These are phyloP conservation scores for Chelonus insularis DNA, from an alignment of 1,140 invertebrate genomes.

Conservation along the genomic window DNA sequence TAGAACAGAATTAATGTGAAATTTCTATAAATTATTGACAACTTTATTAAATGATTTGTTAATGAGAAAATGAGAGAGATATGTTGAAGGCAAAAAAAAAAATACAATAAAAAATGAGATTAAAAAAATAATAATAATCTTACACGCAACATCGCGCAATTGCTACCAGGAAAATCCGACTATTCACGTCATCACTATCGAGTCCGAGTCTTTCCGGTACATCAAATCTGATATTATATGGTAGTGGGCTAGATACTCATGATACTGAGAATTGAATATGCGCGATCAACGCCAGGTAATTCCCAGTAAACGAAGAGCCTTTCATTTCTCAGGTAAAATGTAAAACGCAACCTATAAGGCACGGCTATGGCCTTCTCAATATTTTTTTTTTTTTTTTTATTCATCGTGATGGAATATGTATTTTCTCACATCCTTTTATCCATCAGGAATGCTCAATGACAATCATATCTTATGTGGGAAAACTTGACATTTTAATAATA, in stretches of 20 bases:
- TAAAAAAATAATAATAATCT: neutral
- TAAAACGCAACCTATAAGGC: neutral
- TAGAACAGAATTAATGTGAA: neutral
- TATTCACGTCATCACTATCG: neutral
- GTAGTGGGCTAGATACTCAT: neutral
- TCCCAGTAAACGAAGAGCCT: conserved; percentile 20
- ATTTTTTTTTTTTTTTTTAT: conserved; percentile 7
- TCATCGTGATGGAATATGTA: neutral
- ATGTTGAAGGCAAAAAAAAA: too few relatives aligned
- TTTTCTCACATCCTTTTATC: too few relatives aligned
- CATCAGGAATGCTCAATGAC: too few relatives aligned
- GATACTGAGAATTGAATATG: conserved; percentile 5
- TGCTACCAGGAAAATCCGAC: neutral
- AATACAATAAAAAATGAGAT: neutral
- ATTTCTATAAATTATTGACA: too few relatives aligned
- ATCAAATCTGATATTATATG: neutral
- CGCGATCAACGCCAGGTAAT: conserved; percentile 5
- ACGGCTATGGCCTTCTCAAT: conserved; percentile 17
- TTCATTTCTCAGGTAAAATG: conserved; percentile 19
- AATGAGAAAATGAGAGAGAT: too few relatives aligned
- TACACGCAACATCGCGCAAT: conserved; percentile 7
- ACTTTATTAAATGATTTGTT: too few relatives aligned
- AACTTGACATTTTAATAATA: too few relatives aligned
- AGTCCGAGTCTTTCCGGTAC: conserved; percentile 1
- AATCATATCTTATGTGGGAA: too few relatives aligned